Evolutionary conservation across 2,797 vertebrate species (phyloP).

Genomic region (Sarcophilus harrisii): DNA sequence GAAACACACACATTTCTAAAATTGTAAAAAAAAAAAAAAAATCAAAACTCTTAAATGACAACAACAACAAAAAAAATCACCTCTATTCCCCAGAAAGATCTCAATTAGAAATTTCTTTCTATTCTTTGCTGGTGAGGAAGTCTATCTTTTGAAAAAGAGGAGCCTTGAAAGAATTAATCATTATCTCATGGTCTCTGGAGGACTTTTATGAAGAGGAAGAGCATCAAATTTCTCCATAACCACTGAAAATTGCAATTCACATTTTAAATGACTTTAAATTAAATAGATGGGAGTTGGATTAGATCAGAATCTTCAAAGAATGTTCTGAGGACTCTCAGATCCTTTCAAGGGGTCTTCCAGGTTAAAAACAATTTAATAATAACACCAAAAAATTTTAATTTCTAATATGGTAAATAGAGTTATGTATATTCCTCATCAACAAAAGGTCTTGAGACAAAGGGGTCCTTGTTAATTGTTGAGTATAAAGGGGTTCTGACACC

Average conservation of each 20-base stretch:
- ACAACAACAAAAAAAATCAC: neutral
- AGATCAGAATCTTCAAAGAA: neutral
- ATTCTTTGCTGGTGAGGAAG: neutral
- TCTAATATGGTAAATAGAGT: neutral
- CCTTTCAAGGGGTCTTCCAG: neutral
- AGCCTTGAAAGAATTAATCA: neutral
- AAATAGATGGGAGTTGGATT: neutral
- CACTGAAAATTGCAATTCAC: neutral
- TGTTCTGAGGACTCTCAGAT: neutral
- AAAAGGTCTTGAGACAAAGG: neutral
- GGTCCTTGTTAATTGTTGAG: neutral
- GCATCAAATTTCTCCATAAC: neutral
- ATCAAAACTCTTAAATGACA: neutral
- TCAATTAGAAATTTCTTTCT: constrained; percentile 39
- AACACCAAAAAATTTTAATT: neutral
- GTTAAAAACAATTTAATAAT: neutral
- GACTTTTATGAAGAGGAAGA: neutral
- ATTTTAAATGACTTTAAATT: neutral
- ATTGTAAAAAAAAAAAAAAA: neutral
- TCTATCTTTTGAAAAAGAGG: neutral
- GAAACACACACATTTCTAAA: neutral
- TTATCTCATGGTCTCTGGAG: neutral
- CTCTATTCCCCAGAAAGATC: neutral
- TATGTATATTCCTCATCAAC: neutral
- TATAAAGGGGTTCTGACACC: neutral